Evolutionary conservation across 2,113 vertebrate genomes (phyloP).

Genomic region (Alosa alosa): DNA sequence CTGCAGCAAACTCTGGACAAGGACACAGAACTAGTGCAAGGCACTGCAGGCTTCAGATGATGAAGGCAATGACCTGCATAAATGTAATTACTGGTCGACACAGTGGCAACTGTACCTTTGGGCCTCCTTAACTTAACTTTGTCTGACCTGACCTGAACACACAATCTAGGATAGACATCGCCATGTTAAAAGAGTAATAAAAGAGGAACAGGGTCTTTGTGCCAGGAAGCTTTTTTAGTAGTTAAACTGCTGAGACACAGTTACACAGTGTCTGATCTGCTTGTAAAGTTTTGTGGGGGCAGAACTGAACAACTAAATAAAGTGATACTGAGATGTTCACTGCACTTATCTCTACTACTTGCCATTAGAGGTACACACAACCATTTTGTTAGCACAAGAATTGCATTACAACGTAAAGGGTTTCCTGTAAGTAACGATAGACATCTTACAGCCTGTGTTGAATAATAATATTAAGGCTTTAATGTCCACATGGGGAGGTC

Average conservation of each 20-base stretch:
- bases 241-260: neutral
- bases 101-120: neutral
- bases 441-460: neutral
- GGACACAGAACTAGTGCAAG: neutral
- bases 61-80: neutral
- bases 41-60: neutral
- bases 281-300: neutral
- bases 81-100: neutral
- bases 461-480: neutral
- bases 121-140: constrained; percentile 10
- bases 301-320: neutral
- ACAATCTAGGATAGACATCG: neutral
- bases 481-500: neutral
- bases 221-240: neutral
- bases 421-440: too few species aligned
- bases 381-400: neutral
- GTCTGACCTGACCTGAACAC: neutral
- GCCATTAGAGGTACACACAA: neutral
- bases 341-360: neutral
- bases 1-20: neutral
- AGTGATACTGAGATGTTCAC: neutral
- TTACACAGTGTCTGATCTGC: neutral
- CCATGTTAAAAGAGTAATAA: neutral
- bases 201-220: neutral
- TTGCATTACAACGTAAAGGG: too few species aligned